These are phyloP conservation scores for Apodemus sylvaticus DNA, from an alignment of 2,113 vertebrate genomes.

Conservation along the genomic window DNA sequence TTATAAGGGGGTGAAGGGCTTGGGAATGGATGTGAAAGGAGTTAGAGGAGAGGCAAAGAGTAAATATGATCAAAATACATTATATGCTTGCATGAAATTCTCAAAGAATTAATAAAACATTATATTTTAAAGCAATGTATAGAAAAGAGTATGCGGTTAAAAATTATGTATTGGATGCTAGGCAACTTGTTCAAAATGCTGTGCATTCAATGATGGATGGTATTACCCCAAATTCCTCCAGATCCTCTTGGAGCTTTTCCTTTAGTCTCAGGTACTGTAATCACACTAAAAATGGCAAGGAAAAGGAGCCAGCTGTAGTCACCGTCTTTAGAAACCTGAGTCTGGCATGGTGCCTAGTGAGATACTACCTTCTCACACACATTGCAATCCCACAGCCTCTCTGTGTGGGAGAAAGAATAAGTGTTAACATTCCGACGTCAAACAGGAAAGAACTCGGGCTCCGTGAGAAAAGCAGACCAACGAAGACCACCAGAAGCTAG, in stretches of 20 bases:
- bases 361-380: neutral
- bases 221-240: neutral
- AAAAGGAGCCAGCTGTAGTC: neutral
- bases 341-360: neutral
- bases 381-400: neutral
- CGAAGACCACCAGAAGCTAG: neutral
- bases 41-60: neutral
- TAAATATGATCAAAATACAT: neutral
- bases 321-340: neutral
- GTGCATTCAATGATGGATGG: neutral
- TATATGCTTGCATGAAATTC: neutral
- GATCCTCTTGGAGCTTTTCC: neutral
- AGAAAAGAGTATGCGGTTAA: neutral
- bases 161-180: neutral
- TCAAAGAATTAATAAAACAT: neutral
- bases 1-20: neutral
- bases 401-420: neutral
- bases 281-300: neutral
- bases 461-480: neutral
- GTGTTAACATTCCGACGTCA: neutral
- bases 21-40: neutral
- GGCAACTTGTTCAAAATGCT: neutral
- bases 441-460: neutral
- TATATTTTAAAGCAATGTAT: neutral
- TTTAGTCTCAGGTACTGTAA: neutral